phyloP scores from a whole-genome alignment of 1,140 invertebrate genomes.

The Arctopsyche grandis region DNA sequence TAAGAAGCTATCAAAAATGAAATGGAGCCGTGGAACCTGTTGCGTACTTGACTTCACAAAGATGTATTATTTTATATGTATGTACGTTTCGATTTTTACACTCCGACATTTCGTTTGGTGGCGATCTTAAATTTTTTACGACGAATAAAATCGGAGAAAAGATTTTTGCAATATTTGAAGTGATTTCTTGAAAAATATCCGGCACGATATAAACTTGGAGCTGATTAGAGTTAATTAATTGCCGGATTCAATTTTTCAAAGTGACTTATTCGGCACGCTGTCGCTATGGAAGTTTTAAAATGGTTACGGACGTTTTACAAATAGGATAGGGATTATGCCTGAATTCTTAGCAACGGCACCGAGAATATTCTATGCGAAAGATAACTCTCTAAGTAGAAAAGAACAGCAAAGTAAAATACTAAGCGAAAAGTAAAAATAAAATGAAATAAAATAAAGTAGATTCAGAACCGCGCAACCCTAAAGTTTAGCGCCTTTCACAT shows the following conservation, averaged over 20 bases:
- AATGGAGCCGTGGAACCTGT: conserved; percentile 8
- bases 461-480: neutral
- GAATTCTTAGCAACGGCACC: conserved; percentile 3
- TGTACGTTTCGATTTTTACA: neutral
- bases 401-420: neutral
- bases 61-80: neutral
- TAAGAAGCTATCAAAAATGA: neutral
- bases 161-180: too few relatives aligned
- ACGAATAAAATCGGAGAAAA: too few relatives aligned
- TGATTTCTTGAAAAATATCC: too few relatives aligned
- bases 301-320: conserved; percentile 13
- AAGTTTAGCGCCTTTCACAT: neutral
- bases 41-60: neutral
- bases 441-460: too few relatives aligned
- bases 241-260: neutral
- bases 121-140: neutral
- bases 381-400: neutral
- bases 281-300: conserved; percentile 20
- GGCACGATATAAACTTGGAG: neutral
- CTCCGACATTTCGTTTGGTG: neutral
- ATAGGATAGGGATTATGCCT: conserved; percentile 13
- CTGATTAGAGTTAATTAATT: conserved; percentile 10
- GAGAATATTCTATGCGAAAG: conserved; percentile 20
- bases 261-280: neutral
- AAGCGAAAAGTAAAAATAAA: neutral